phyloP scores from a whole-genome alignment of 2,797 vertebrate species.

The Toxotes lorentzi region DNA sequence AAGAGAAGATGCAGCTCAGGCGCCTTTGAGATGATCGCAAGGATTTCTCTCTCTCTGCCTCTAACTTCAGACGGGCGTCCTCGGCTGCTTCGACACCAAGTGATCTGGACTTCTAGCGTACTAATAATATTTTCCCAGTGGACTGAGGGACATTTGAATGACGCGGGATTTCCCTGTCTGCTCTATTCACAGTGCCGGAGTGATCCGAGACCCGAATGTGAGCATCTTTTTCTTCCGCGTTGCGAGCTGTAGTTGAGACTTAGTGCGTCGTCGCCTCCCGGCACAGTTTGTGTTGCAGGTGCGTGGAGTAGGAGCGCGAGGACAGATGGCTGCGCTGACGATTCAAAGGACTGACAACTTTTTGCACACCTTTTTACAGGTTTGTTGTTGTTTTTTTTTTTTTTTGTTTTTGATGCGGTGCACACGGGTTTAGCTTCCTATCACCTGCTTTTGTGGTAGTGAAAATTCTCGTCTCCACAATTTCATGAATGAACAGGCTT shows the following conservation, averaged over 20 bases:
- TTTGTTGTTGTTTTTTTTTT: too few relatives aligned
- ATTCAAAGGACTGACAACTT: slow-evolving; percentile 88
- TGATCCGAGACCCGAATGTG: slow-evolving; percentile 46
- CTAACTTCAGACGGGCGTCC: slow-evolving; percentile 74
- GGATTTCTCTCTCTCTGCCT: slow-evolving; percentile 78
- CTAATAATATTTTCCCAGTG: slow-evolving; percentile 12
- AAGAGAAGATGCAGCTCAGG: slow-evolving; percentile 85
- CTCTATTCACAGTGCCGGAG: slow-evolving; percentile 30
- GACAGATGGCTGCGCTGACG: slow-evolving; percentile 88
- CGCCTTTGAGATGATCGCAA: slow-evolving; percentile 85
- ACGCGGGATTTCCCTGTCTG: slow-evolving; percentile 49
- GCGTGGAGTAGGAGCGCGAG: slow-evolving; percentile 62
- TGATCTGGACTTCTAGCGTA: slow-evolving; percentile 44
- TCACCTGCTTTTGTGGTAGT: neutral
- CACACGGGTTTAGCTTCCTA: neutral
- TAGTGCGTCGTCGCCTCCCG: slow-evolving; percentile 57
- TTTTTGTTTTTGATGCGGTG: slow-evolving; percentile 1
- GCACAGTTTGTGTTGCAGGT: slow-evolving; percentile 78
- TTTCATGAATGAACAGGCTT: neutral
- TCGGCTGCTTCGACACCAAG: slow-evolving; percentile 27
- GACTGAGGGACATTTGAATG: slow-evolving; percentile 47
- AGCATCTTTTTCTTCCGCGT: slow-evolving; percentile 36
- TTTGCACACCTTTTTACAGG: slow-evolving; percentile 89
- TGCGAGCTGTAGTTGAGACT: slow-evolving; percentile 42
- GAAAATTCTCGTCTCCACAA: neutral